Base-by-base conservation (phyloP, 2,888 invertebrate genomes). In the Drosophila maculinotata region DNA sequence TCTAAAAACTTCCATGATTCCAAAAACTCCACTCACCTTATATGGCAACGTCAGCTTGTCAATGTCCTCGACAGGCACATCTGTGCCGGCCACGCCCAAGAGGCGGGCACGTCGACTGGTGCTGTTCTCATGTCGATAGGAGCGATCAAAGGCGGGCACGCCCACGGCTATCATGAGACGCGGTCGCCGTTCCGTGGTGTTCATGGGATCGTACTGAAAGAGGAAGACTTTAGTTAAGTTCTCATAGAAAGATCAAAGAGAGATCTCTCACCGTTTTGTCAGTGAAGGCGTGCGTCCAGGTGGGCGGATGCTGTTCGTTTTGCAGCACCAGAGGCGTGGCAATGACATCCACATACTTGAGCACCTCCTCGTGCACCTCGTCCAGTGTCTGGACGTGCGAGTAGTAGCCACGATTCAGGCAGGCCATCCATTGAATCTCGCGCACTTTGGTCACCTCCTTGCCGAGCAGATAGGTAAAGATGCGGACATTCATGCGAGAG, bases 401-500 rank as follows among this genome's bases (percentile, higher is more conserved):
- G 92, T 96, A 98, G 90, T 95, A 98, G n/a, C 98, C 97, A 93
- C 98, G 94, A 92, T 99, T 99, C 41, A 95, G 93, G 90, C 99
- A 99, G 1, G 99, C 98, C 95, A 99, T 98, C 95, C 96, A 96
- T 84, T 95, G 95, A 52, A 98, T 96, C 91, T 98, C 97, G 35
- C 94, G 93, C 0, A 96, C 96, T 89, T 98, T 98, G 3, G 96
- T 95, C 6, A 97, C 97, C 92, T 99, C 99, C 88, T 96, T 95
- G 1, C 99, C 99, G 67, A 99, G 95, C 17, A 99, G 93, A 92
- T 97, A 99, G 0, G 99, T 98, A 91, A 99, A 99, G 57, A 99
- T 95, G 68, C 99, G 94, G 0, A 98, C 97, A 57, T 98, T 95
- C 84, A 95, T 95, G 70, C 93, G 93, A 0, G 94, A 95, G 14